A percentile compares a stretch with the other conserved stretches of the same genome.
phyloP scores from a whole-genome alignment of 1,140 invertebrate species.

The Gerris buenoi region DNA sequence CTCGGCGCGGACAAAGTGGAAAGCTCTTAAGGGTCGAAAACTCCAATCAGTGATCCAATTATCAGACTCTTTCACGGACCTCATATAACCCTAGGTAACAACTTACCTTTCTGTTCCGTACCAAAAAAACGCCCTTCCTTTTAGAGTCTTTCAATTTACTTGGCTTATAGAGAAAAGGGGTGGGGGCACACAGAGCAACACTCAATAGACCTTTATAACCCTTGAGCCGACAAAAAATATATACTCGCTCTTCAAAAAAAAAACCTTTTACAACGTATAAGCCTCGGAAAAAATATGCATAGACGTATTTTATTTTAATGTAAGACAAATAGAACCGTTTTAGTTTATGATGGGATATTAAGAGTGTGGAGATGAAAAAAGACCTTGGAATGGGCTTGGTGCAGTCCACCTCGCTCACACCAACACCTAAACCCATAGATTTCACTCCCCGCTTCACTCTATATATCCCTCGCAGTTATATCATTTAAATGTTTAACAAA shows the following conservation, averaged over 20 bases:
- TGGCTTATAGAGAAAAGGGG: neutral
- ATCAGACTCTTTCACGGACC: neutral
- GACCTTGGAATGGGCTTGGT: too few relatives aligned
- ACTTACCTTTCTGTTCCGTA: neutral
- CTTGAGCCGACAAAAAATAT: neutral
- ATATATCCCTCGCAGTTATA: too few relatives aligned
- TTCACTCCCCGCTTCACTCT: too few relatives aligned
- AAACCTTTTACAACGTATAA: neutral
- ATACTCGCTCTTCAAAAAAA: neutral
- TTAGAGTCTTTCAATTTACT: neutral
- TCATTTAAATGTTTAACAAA: too few relatives aligned
- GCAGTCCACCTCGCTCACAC: too few relatives aligned
- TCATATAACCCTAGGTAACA: neutral
- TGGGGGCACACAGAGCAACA: neutral
- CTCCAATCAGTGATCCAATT: neutral
- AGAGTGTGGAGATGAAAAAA: too few relatives aligned
- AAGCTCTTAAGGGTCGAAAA: neutral
- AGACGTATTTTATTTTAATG: neutral
- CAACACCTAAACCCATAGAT: too few relatives aligned
- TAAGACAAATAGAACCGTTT: neutral
- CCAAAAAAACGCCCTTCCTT: neutral
- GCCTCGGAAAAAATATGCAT: neutral
- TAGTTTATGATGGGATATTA: too few relatives aligned
- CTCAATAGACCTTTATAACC: neutral
- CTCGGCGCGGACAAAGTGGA: neutral